Evolutionary conservation across 2,797 vertebrate species (phyloP), one percentile per base, ranked within the genome.

Genomic region (Amblyopsis hoosieri): DNA sequence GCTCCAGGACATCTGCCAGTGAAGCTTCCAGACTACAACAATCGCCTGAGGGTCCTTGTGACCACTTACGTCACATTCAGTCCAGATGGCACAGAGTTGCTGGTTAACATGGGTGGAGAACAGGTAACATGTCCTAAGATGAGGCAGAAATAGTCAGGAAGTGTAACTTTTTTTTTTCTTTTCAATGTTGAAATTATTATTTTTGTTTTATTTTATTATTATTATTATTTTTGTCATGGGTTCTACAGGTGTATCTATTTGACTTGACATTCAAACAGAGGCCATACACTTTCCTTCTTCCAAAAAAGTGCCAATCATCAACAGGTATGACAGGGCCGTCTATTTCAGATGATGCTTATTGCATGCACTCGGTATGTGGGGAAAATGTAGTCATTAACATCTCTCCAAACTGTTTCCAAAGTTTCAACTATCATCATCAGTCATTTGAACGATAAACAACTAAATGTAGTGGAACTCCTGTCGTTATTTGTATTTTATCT

Each of bases 21-120:
- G 69, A 99, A 99, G 83, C 92, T 97, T 11, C 94, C 95, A 0
- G 97, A 99, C 91, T 99, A 99, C 83, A 98, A 96, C 77, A 99
- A 96, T 89, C 85, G 98, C 47, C 91, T 99, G 69, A 92, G 98
- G 71, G 96, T 99, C 14, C 87, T 99, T 87, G 98, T 99, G 70
- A 96, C 96, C 75, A 99, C 97, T 0, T 99, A 99, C 0, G 96
- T 99, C 78, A 97, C 97, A 58, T 99, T 99, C 90, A 99, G 97
- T 81, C 97, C 98, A 1, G 98, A 96, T 14, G 98, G 97, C 71
- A 99, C 96, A 0, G 98, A 99, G 90, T 93, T 99, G 54, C 88
- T 99, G 2, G 98, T 99, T 64, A 99, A 99, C 90, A 99, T 99
- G 97, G 98, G 98, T 29, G 98, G 98, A 23, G 98, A 99, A 79